Conservation (phyloP, 2,888 invertebrate genomes). For the Nemapogon koenigi region DNA sequence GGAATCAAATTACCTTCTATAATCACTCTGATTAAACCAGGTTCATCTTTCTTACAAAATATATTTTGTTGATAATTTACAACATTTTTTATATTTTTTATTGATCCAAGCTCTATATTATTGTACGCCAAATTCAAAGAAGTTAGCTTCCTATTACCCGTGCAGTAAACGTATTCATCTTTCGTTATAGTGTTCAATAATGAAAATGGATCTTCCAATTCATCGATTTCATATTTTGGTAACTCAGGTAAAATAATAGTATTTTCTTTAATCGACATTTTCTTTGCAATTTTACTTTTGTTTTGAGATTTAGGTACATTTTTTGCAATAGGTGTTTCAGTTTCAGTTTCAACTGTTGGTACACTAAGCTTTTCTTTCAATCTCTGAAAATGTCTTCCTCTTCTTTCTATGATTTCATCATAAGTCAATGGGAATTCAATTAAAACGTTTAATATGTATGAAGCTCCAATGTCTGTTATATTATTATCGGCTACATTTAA, state of each 20-base stretch:
- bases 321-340: too few species aligned
- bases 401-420: slow-evolving; percentile 21
- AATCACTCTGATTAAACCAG: too few species aligned
- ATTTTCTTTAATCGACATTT: too few species aligned
- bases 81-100: slow-evolving; percentile 24
- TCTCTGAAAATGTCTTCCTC: slow-evolving; percentile 12
- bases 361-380: neutral
- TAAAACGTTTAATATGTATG: slow-evolving; percentile 24
- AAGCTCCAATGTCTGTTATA: slow-evolving; percentile 28
- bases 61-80: slow-evolving; percentile 34
- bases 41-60: too few species aligned
- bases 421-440: slow-evolving; percentile 24
- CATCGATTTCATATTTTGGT: too few species aligned
- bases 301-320: too few species aligned
- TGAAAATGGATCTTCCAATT: slow-evolving; percentile 24
- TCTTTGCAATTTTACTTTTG: too few species aligned
- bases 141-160: slow-evolving; percentile 30
- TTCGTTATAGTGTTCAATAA: slow-evolving; percentile 16
- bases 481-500: slow-evolving; percentile 32
- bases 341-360: neutral
- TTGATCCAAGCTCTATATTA: slow-evolving; percentile 21
- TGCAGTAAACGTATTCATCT: slow-evolving; percentile 19
- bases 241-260: too few species aligned
- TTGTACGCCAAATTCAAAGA: slow-evolving; percentile 36
- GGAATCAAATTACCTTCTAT: too few species aligned